These are phyloP conservation scores for Tenodera sinensis DNA, from an alignment of 2,888 invertebrate species.

Conservation along the genomic window DNA sequence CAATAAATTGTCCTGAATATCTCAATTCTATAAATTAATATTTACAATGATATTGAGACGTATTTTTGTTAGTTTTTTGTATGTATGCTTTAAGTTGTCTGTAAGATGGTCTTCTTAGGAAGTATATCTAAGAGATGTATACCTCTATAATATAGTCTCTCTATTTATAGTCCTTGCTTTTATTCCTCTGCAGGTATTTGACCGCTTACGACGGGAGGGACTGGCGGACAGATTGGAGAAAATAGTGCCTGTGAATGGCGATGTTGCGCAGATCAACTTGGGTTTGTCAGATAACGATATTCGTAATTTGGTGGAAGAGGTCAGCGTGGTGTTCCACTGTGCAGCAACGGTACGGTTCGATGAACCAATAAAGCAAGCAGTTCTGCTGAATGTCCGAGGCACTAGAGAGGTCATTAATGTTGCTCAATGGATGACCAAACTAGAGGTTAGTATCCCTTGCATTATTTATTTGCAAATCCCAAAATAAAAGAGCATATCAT, in stretches of 20 bases:
- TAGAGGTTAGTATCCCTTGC: background rate
- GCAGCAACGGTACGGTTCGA: conserved; percentile 82
- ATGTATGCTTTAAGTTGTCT: too few species aligned
- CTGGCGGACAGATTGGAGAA: conserved; percentile 36
- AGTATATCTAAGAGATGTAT: too few species aligned
- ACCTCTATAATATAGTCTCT: too few species aligned
- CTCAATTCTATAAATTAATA: too few species aligned
- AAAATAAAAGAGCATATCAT: background rate
- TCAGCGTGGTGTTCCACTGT: conserved; percentile 75
- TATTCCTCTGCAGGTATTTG: background rate
- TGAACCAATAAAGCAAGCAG: conserved; percentile 66
- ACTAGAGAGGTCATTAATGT: background rate
- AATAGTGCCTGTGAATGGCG: conserved; percentile 69
- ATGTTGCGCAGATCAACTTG: conserved; percentile 63
- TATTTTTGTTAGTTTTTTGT: too few species aligned
- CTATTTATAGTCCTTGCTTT: background rate
- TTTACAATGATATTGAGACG: too few species aligned
- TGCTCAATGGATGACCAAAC: background rate
- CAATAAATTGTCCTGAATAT: too few species aligned
- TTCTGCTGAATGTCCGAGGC: conserved; percentile 62
- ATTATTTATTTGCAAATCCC: background rate
- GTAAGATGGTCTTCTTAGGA: too few species aligned
- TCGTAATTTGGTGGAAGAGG: conserved; percentile 53
- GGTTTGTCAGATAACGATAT: conserved; percentile 58
- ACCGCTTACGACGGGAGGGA: background rate